These are phyloP conservation scores for Carposina sasakii DNA, from an alignment of 1,140 invertebrate genomes.

Conservation along the genomic window DNA sequence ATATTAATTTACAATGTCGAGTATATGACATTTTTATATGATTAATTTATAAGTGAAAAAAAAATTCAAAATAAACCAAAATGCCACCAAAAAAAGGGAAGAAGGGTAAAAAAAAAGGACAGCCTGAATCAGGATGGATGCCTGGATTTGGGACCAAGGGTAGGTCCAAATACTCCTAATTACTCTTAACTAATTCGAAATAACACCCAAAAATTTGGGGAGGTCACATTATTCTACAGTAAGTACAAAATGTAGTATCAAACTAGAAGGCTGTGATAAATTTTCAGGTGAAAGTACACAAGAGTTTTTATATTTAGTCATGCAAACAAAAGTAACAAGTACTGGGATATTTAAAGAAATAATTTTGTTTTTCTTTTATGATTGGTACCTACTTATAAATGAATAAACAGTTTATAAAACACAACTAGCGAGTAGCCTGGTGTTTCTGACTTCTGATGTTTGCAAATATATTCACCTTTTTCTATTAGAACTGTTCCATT, in stretches of 20 bases:
- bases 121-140: constrained; percentile 61
- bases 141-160: constrained; percentile 63
- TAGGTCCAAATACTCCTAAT: constrained; percentile 20
- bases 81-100: constrained; percentile 27
- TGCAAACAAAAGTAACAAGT: not conserved
- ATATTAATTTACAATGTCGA: constrained; percentile 44
- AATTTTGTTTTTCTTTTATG: too few species aligned
- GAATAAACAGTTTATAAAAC: too few species aligned
- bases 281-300: not conserved
- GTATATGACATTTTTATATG: constrained; percentile 31
- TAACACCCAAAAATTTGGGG: not conserved
- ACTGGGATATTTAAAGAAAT: not conserved
- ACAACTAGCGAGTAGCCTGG: too few species aligned
- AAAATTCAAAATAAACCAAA: constrained; percentile 48
- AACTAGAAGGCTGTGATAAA: not conserved
- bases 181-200: not conserved
- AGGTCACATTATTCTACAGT: not conserved
- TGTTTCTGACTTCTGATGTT: too few species aligned
- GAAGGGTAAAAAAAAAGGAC: constrained; percentile 43
- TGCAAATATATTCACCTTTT: too few species aligned
- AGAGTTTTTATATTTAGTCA: not conserved
- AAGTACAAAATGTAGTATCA: not conserved
- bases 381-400: too few species aligned
- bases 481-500: too few species aligned
- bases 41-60: constrained; percentile 16